A percentile compares a stretch with the other conserved stretches of the same genome.
Evolutionary conservation across 2,113 vertebrate genomes (phyloP).

Genomic region (Bubo scandiacus): DNA sequence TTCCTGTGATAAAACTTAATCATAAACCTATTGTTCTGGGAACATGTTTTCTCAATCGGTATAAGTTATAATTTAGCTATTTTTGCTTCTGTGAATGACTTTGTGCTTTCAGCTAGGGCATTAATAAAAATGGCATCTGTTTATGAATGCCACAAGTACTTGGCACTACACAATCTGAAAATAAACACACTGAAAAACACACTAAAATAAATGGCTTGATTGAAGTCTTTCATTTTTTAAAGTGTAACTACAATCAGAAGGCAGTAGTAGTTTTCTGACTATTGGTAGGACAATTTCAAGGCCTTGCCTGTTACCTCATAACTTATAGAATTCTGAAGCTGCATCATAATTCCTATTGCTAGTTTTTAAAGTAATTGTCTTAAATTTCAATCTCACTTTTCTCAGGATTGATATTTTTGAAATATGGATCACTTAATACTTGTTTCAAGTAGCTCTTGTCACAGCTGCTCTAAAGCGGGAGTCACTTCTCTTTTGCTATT

Average conservation of each 20-base stretch:
- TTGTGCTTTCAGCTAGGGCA: background rate
- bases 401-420: background rate
- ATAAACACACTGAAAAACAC: background rate
- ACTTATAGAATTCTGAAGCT: background rate
- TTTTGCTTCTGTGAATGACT: background rate
- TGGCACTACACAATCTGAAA: background rate
- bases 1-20: background rate
- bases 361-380: background rate
- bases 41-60: background rate
- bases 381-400: background rate
- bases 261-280: background rate
- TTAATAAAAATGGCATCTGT: background rate
- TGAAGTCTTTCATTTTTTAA: background rate
- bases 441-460: background rate
- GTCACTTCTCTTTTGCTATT: background rate
- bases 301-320: background rate
- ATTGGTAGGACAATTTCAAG: background rate
- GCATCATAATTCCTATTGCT: background rate
- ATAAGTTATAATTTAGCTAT: background rate
- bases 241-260: background rate
- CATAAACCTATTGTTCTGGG: background rate
- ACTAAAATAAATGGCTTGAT: background rate
- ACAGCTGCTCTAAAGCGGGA: background rate
- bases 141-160: background rate
- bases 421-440: background rate